A percentile compares a stretch with the other conserved stretches of the same genome.
Conservation (phyloP, 2,797 vertebrate genomes). For the Argya squamiceps region DNA sequence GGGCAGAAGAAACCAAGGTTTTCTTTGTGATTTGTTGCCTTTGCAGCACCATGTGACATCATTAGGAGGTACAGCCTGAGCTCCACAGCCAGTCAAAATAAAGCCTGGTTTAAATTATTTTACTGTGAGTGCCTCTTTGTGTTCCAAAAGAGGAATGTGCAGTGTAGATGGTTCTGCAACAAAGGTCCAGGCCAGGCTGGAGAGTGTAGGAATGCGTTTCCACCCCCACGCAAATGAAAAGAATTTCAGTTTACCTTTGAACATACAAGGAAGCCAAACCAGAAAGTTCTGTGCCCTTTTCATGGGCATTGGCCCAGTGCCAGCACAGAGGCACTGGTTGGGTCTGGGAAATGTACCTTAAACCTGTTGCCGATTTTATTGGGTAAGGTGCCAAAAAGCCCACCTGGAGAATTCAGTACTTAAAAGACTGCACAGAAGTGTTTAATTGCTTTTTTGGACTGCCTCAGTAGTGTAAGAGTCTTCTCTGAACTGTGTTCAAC, state of each 20-base stretch:
- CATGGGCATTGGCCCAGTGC: background rate
- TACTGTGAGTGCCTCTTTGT: fast-evolving
- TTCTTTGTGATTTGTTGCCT: background rate
- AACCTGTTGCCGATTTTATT: background rate
- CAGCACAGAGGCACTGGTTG: background rate
- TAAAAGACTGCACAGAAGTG: background rate
- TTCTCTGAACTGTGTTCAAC: background rate
- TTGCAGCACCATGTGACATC: background rate
- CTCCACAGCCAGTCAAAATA: background rate
- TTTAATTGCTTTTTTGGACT: background rate
- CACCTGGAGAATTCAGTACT: background rate
- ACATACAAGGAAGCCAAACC: background rate
- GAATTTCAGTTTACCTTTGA: background rate
- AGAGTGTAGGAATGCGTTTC: background rate
- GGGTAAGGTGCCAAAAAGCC: background rate
- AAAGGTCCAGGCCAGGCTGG: background rate
- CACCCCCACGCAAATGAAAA: background rate
- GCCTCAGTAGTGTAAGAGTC: background rate
- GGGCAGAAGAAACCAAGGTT: background rate
- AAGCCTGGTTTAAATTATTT: background rate
- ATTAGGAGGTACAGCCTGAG: background rate
- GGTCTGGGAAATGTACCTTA: too few relatives aligned
- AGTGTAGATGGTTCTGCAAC: background rate
- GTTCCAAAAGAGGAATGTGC: fast-evolving
- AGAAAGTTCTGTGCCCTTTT: background rate